A percentile compares a stretch with the other conserved stretches of the same genome.
Evolutionary conservation across 2,113 vertebrate genomes (phyloP).

Genomic region (Taurulus bubalis): DNA sequence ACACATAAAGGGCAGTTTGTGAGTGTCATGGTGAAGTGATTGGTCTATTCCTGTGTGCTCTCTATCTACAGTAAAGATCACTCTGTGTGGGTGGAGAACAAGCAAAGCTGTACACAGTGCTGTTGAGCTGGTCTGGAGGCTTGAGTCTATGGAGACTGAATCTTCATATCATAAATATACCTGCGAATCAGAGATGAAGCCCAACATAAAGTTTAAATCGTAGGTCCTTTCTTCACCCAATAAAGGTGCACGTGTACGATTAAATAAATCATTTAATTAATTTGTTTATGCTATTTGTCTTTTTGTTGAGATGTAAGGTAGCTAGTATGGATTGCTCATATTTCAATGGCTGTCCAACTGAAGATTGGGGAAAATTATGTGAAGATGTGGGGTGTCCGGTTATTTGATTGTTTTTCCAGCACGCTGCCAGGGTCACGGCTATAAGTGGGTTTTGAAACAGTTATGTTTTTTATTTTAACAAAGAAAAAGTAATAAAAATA

Average conservation of each 20-base stretch:
- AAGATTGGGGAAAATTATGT: background rate
- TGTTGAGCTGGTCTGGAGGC: conserved; percentile 29
- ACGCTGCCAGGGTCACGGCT: background rate
- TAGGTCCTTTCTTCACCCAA: background rate
- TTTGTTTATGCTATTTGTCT: background rate
- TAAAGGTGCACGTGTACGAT: background rate
- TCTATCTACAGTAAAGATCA: conserved; percentile 49
- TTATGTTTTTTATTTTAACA: no score
- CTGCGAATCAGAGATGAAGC: background rate
- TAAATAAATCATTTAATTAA: no score
- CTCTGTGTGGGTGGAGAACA: conserved; percentile 57
- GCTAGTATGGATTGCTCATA: background rate
- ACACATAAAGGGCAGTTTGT: background rate
- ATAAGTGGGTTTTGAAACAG: background rate
- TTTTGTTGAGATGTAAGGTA: background rate
- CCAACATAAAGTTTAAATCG: background rate
- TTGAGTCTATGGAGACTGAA: conserved; percentile 40
- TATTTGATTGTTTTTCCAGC: background rate
- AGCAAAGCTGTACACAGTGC: conserved; percentile 27
- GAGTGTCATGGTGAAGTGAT: conserved; percentile 20
- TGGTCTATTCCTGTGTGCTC: conserved; percentile 24
- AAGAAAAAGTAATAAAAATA: background rate
- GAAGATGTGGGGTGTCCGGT: background rate
- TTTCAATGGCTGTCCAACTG: background rate
- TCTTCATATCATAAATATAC: conserved; percentile 29